These are phyloP conservation scores for Dicyrtoma fusca DNA, from an alignment of 2,888 invertebrate genomes.

Conservation along the genomic window DNA sequence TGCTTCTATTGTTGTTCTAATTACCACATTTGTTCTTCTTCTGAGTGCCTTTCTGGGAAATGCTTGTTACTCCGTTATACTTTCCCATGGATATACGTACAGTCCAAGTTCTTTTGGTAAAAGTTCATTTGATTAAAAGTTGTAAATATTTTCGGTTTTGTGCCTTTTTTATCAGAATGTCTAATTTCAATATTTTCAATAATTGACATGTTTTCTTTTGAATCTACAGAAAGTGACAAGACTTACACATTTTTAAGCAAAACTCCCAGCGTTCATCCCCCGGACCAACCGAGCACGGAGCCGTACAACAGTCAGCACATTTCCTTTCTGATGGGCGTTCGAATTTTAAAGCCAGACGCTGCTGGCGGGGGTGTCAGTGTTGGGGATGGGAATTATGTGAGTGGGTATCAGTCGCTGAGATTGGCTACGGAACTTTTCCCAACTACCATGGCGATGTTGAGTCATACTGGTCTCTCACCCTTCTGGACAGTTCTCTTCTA, in stretches of 20 bases:
- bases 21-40: constrained; percentile 75
- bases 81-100: constrained; percentile 73
- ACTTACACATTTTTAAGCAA: constrained; percentile 72
- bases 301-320: constrained; percentile 71
- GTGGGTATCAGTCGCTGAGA: constrained; percentile 75
- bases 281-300: constrained; percentile 67
- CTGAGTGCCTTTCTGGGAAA: constrained; percentile 80
- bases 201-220: constrained; percentile 18
- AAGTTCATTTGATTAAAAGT: too few species aligned
- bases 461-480: constrained; percentile 73
- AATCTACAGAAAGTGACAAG: constrained; percentile 70
- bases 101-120: constrained; percentile 84
- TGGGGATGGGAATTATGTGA: constrained; percentile 19
- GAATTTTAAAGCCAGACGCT: constrained; percentile 65
- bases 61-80: constrained; percentile 78
- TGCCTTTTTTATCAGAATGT: too few species aligned
- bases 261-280: constrained; percentile 64
- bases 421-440: constrained; percentile 89
- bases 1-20: constrained; percentile 69
- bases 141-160: neutral
- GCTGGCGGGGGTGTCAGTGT: constrained; percentile 24
- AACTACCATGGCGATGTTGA: constrained; percentile 77
- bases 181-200: constrained; percentile 5
- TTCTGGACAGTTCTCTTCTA: constrained; percentile 88
- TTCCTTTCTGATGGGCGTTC: constrained; percentile 72